Base-by-base conservation (phyloP, 2,888 invertebrate genomes). In the Heliconius sara region DNA sequence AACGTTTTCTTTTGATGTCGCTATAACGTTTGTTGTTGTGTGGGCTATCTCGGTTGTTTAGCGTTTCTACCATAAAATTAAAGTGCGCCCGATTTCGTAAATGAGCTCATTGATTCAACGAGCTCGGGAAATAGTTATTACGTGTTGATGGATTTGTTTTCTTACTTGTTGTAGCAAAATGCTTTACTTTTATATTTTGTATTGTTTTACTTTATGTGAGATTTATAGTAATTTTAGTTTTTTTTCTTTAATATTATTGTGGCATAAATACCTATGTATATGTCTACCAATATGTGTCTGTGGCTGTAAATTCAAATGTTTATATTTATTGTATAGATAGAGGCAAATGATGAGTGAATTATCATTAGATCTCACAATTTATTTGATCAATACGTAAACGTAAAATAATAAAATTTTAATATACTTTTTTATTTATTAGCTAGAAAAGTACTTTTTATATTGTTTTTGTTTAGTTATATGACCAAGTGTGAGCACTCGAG, bases 71-170 rank as follows among this genome's bases (percentile, higher is more conserved):
- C 80, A 77, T 82, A 79, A 82, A 77, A 82, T 79, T 74, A 77
- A 79, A 80, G 78, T 82, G 80, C 74, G 73, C 74, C 66, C 25
- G 77, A 79, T 81, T 81, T 79, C 75, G 78, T 79, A 81, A 81
- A 81, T 77, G 77, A 39, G 66, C 75, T 77, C 78, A 79, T 80
- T 80, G 80, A 82, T 76, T 68, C 81, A 79, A 78, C 78, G 77
- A 71, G 70, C 70, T 47, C 25, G 75, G 75, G 77, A 82, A 71
- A 76, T 71, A n/a, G 52, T 79, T 80, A 80, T 81, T 70, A 74
- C 60, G 43, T 77, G 34, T 25, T 30, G 57, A 63, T 77, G 22
- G 25, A 25, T 13, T 9, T 43, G 66, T 27, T 60, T 16, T 34
- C 30, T 34, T 10, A 34, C 16, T 34, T 66, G 34, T 19, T 30